phyloP scores from a whole-genome alignment of 2,888 invertebrate genomes.

The Drosophila aldrichi region DNA sequence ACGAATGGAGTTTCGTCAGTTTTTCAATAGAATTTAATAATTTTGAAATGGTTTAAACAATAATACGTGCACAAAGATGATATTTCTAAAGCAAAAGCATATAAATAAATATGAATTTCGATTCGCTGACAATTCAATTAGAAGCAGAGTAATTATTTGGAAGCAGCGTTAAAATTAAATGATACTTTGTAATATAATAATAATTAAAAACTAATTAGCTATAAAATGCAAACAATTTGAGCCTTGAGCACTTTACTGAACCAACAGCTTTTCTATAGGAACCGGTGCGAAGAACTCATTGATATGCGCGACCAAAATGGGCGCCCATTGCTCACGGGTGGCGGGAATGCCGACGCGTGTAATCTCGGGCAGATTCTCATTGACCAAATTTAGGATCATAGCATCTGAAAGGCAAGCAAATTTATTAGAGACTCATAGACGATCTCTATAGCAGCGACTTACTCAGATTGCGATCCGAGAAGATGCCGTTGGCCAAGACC shows the following conservation, averaged over 20 bases:
- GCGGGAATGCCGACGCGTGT: constrained; percentile 86
- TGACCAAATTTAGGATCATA: constrained; percentile 86
- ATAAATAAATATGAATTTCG: constrained; percentile 72
- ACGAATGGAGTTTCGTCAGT: neutral
- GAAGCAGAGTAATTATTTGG: constrained; percentile 64
- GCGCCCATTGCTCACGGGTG: constrained; percentile 84
- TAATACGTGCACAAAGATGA: constrained; percentile 11
- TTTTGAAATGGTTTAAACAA: constrained; percentile 47
- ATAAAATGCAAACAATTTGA: constrained; percentile 38
- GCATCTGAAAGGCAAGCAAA: constrained; percentile 61
- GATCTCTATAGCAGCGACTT: constrained; percentile 24
- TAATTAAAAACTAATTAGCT: constrained; percentile 66
- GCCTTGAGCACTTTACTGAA: constrained; percentile 55
- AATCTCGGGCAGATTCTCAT: constrained; percentile 87
- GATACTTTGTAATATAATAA: constrained; percentile 53
- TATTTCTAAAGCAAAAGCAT: constrained; percentile 33
- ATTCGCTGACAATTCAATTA: constrained; percentile 31
- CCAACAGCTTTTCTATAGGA: constrained; percentile 83
- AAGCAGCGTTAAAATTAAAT: constrained; percentile 64
- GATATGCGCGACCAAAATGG: constrained; percentile 81
- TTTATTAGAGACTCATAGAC: neutral
- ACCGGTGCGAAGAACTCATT: constrained; percentile 84
- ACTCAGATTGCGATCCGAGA: constrained; percentile 83
- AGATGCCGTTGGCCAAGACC: constrained; percentile 83
- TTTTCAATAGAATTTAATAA: constrained; percentile 44